These are phyloP conservation scores for Phaenicophaeus curvirostris DNA, from an alignment of 2,797 vertebrate genomes.

Conservation along the genomic window DNA sequence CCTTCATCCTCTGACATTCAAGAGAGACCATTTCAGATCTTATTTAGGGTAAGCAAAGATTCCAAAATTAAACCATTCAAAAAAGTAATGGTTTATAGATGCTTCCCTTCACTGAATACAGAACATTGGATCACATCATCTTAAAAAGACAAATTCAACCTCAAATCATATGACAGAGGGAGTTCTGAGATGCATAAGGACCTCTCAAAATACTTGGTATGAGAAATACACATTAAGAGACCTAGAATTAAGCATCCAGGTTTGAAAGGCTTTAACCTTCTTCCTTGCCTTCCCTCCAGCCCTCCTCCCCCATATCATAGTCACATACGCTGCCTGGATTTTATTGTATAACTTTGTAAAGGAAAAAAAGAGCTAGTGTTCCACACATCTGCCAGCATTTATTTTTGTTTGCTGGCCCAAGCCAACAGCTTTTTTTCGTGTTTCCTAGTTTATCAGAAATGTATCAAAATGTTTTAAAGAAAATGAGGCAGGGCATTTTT, in stretches of 20 bases:
- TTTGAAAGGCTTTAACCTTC: not conserved
- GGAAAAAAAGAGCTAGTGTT: fast-evolving
- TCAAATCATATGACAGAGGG: not conserved
- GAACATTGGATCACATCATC: not conserved
- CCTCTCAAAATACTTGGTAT: not conserved
- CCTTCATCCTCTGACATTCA: not conserved
- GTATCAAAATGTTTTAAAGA: slow-evolving; percentile 16
- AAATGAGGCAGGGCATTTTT: not conserved
- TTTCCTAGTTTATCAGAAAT: slow-evolving; percentile 14
- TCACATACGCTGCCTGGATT: not conserved
- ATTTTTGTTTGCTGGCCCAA: not conserved
- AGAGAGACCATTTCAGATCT: not conserved
- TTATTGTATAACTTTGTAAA: not conserved
- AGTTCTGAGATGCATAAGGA: not conserved
- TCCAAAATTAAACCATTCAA: not conserved
- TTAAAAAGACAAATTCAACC: not conserved
- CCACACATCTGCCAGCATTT: not conserved
- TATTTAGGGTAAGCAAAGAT: not conserved
- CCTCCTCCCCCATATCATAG: not conserved
- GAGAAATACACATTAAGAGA: not conserved
- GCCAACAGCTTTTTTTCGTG: not conserved
- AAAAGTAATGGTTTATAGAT: not conserved
- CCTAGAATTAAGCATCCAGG: not conserved
- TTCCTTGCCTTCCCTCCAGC: not conserved
- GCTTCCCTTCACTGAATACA: not conserved